These are phyloP conservation scores for Clarias magur DNA, from an alignment of 2,113 vertebrate genomes.

Conservation along the genomic window DNA sequence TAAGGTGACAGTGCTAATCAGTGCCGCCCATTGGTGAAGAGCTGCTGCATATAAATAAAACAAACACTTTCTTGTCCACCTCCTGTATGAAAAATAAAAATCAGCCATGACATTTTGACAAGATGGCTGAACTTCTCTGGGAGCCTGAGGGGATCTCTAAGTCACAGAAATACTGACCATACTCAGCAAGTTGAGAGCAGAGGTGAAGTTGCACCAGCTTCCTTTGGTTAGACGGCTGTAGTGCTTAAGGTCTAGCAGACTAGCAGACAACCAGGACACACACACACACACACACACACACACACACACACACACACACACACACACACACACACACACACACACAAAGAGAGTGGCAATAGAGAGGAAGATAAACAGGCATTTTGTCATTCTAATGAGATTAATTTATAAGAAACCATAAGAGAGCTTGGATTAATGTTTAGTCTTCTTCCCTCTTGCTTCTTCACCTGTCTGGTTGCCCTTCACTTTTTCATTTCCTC, in stretches of 20 bases:
- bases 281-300: background rate
- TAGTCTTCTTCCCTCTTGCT: background rate
- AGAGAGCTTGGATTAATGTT: background rate
- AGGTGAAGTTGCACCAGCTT: background rate
- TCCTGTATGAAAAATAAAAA: background rate
- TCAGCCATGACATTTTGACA: background rate
- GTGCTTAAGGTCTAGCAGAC: background rate
- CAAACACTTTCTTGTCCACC: background rate
- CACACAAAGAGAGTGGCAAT: background rate
- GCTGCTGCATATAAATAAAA: background rate
- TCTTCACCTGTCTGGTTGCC: background rate
- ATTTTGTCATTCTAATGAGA: background rate
- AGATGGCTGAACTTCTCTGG: conserved; percentile 13
- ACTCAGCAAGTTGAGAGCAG: background rate
- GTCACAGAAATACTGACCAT: background rate
- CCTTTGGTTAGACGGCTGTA: background rate
- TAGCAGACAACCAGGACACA: conserved; percentile 32
- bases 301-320: background rate
- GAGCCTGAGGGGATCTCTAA: background rate
- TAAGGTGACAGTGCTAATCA: too few relatives aligned
- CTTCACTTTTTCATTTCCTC: background rate
- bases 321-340: background rate
- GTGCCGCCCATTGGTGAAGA: background rate
- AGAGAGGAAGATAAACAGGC: background rate
- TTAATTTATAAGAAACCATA: background rate